Evolutionary conservation across 2,113 vertebrate species (phyloP), one percentile per base, ranked within the genome.

Genomic region (Onychorhynchus coronatus): DNA sequence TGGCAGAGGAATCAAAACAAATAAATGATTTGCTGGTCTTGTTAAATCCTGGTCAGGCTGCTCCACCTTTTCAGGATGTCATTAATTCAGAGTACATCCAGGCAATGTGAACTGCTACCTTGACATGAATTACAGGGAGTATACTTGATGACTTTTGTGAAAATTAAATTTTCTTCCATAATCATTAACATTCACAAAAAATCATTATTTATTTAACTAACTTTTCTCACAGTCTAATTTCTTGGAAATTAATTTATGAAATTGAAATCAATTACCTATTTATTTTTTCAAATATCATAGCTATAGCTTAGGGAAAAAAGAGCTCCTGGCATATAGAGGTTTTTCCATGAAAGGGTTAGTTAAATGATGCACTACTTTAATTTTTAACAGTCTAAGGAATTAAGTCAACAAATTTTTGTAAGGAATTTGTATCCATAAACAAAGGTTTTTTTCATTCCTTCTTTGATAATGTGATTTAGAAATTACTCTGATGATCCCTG

Each of bases 291-390:
- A 71, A 44, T 52, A 62, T 2, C 8, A 16, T 21, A 21, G 3
- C 41, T 79, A 59, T 9, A 77, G 3, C 6, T 50, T 13, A 77
- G 8, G 30, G 7, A 73, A 52, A 22, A 63, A 72, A 55, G 1
- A 76, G 23, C 2, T 2, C 1, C 25, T 65, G 19, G 1, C 8
- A 39, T 4, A 18, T 22, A 30, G 3, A 46, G 19, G 0, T 62
- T 8, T 75, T 82, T 71, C 25, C 56, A 25, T 39, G 9, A 42
- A 47, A 23, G 25, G 12, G 4, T 41, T 63, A 74, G 37, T 12
- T 85, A 62, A 74, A 71, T 46, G 71, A 42, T 35, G 3, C 6
- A 12, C 4, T 56, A 33, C 4, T 66, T 5, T 30, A 61, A 44
- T 77, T 77, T 89, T 70, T 80, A 88, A 63, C 35, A 1, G 14